Conservation (phyloP, 2,888 invertebrate genomes). For the Epirrhoe alternata region DNA sequence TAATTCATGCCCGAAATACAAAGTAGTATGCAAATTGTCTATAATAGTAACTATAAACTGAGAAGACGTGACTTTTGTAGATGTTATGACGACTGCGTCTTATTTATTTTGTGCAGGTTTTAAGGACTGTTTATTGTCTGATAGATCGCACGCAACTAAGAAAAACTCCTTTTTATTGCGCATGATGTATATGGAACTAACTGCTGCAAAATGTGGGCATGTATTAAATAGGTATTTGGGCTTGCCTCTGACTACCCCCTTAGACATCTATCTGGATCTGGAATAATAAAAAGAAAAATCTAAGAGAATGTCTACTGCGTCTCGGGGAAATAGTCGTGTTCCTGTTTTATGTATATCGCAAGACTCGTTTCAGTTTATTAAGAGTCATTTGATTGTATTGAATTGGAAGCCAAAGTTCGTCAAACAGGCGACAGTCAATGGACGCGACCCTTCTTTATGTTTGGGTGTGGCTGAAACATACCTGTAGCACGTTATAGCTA, state of each 20-base stretch:
- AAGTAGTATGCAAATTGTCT: constrained; percentile 35
- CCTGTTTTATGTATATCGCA: too few species aligned
- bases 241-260: too few species aligned
- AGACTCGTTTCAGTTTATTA: too few species aligned
- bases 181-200: background rate
- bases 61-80: constrained; percentile 27
- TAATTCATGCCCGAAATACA: constrained; percentile 39
- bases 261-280: too few species aligned
- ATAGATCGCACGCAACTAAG: background rate
- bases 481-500: constrained; percentile 27
- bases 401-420: too few species aligned
- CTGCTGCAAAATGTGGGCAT: background rate
- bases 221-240: too few species aligned
- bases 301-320: too few species aligned
- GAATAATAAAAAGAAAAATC: too few species aligned
- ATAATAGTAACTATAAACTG: constrained; percentile 14
- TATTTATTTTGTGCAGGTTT: constrained; percentile 20
- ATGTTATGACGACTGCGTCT: constrained; percentile 17
- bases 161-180: background rate
- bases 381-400: too few species aligned
- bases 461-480: constrained; percentile 40
- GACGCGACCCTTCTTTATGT: constrained; percentile 41
- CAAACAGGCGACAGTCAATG: constrained; percentile 41
- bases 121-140: constrained; percentile 1
- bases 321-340: too few species aligned